These are phyloP conservation scores for Apteryx owenii DNA, from an alignment of 2,113 vertebrate genomes.

Conservation along the genomic window DNA sequence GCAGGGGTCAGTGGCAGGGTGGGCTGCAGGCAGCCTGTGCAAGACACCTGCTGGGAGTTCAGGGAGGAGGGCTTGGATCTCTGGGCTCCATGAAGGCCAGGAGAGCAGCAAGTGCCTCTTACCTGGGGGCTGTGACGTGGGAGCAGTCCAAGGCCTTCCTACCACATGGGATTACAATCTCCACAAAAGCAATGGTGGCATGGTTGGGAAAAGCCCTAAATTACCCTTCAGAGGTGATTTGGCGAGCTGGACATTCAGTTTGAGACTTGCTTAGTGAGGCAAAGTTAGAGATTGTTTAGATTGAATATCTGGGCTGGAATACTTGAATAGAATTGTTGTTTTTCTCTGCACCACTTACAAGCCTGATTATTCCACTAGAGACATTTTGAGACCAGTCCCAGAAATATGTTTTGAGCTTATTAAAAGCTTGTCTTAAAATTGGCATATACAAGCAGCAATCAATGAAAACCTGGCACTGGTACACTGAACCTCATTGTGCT, in stretches of 20 bases:
- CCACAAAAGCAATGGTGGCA: not conserved
- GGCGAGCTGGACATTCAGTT: not conserved
- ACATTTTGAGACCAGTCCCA: slow-evolving; percentile 63
- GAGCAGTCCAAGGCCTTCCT: not conserved
- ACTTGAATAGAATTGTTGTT: slow-evolving; percentile 15
- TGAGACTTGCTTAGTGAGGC: not conserved
- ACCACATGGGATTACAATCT: not conserved
- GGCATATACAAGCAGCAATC: slow-evolving; percentile 55
- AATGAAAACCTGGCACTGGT: slow-evolving; percentile 55
- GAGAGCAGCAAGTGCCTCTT: not conserved
- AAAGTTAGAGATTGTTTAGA: slow-evolving; percentile 31
- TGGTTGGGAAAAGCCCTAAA: not conserved
- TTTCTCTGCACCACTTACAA: slow-evolving; percentile 35
- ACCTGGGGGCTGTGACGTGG: accelerated
- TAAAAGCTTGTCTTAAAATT: slow-evolving; percentile 69
- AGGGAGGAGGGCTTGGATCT: not conserved
- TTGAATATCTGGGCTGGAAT: slow-evolving; percentile 24
- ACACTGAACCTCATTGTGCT: slow-evolving; percentile 41
- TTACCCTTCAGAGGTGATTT: not conserved
- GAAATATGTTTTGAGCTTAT: slow-evolving; percentile 69
- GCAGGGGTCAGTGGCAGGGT: not conserved
- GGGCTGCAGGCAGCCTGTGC: not conserved
- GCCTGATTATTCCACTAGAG: slow-evolving; percentile 58
- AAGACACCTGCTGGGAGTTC: not conserved
- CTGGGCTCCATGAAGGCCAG: accelerated